Base-by-base conservation (phyloP, 2,888 invertebrate species). In the Ectemnius cavifrons region DNA sequence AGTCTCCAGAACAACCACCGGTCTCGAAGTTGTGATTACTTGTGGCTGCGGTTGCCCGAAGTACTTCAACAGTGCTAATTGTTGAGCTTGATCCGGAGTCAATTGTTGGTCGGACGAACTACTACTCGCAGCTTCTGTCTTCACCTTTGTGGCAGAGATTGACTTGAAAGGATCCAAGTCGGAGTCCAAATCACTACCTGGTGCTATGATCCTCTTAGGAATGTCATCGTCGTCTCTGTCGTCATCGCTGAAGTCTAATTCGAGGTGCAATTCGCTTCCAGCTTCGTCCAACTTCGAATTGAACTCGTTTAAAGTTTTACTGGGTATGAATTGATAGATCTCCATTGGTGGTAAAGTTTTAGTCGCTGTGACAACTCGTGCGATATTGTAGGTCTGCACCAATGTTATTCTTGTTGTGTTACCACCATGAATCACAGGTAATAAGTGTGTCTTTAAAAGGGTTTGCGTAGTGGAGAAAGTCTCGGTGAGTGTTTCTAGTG, bases 391-490 rank as follows among this genome's bases (percentile, higher is more conserved):
- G 0, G 97, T 97, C 92, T 98, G 98, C 2, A 97, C 95, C 63
- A 98, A 93, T 0, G 98, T 97, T 82, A 96, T 92, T 74, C 94
- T 95, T 64, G 94, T 94, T 0, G 97, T 96, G 81, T 96, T 94
- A 73, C 94, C 94, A 71, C 94, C 94, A 77, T 94, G 93, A 52
- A 97, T 93, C 0, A 97, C 94, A 0, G 98, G 98, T 65, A 98
- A 91, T 74, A 98, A 94, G 88, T 97, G 97, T 0, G 98, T 98
- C 91, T 97, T 97, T 18, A 97, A 92, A 92, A 97, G 94, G 11
- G 95, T 93, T 90, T 97, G 97, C 0, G 97, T 97, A 4, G 97
- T 97, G 84, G 97, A 97, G 91, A 97, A 98, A 2, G 97, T 97
- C 91, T 98, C 97, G 0, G 97, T 97, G 58, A 96, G 92, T 0